Base-by-base conservation (phyloP, 1,140 invertebrate genomes). In the Drosophila sulfurigaster region DNA sequence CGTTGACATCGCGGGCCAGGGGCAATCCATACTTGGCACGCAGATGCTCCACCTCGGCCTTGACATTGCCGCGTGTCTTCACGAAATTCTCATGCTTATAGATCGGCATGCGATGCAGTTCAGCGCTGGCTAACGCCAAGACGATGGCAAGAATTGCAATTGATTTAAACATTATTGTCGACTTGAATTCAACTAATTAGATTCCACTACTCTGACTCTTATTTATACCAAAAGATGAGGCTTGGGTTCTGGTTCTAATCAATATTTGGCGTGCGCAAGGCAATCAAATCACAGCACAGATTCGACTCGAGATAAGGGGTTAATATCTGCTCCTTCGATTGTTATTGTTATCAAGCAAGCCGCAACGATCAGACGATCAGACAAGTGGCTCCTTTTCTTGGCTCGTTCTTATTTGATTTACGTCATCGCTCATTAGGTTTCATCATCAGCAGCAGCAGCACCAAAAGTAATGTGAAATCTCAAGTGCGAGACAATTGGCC, bases 41-140 rank as follows among this genome's bases (percentile, higher is more conserved):
- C 63, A 83, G 70, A 13, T 85, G 69, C 4, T 72, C 43, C 63
- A 79, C 72, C 70, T 90, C 86, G 32, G 85, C 85, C 66, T 74
- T 65, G 1, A 89, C 75, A 79, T 89, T 89, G 45, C 65, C 32
- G 13, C 63, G 86, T 1, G 85, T 85, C 81, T 89, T 85, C 13
- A 85, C 78, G 32, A 89, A 89, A 67, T 89, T 90, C 51, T 81
- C 51, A 48, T 90, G 81, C 78, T 79, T 90, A 20, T 63, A 51
- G 30, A 89, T 69, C 1, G 86, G 81, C 25, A 89, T 59, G 41
- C 81, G 85, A 2, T 89, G 78, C 15, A 89, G 57, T 63, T 86
- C 86, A 32, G 86, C 85, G 20, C 65, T 81, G 78, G 83, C 80
- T 67, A 90, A 16, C 6, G 86, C 85, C 72, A 81, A 52, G 65